Base-by-base conservation (phyloP, 2,888 invertebrate species). In the Platypus cylindrus region DNA sequence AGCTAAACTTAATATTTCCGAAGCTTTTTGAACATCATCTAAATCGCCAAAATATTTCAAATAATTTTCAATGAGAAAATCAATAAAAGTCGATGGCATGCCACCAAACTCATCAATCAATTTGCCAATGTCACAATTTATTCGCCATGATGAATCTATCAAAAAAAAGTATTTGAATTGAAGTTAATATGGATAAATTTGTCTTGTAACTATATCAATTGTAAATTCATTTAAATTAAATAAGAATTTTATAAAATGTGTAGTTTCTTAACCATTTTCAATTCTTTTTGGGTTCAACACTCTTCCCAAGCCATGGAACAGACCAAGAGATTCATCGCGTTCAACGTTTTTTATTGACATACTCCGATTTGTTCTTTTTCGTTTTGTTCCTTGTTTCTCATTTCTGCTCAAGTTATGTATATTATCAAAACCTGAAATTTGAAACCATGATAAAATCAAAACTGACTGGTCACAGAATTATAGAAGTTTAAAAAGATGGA, bases 11-110 rank as follows among this genome's bases (percentile, higher is more conserved):
- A 90, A 60, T 35, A 72, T 70, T 32, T 78, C 68, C 0, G 75
- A 63, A 2, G 80, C 79, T 34, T 61, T 58, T 14, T 66, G 64
- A 1, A 69, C 64, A 47, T 78, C 71, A 20, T 76, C 71, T 13
- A 84, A 68, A 35, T 68, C 66, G 1, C 71, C 66, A 31, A 52
- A 53, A 43, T 54, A 54, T 40, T 54, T 56, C 15, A 80, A 55
- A 59, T 80, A 83, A 62, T 85, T 84, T 50, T 82, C 77, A 53
- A 76, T 73, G 13, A 84, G 58, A 50, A 84, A 81, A 37, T 70
- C 68, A 0, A 75, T 61, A 55, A 81, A 79, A 28, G 69, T 71
- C 36, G 60, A 67, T 0, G 82, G 75, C 48, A 79, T 77, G 4
- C 72, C 70, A 27, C 67, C 58, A 53, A 84, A 81, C 47, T 73